Evolutionary conservation across 2,113 vertebrate species (phyloP).

Genomic region (Sinocyclocheilus anshuiensis): DNA sequence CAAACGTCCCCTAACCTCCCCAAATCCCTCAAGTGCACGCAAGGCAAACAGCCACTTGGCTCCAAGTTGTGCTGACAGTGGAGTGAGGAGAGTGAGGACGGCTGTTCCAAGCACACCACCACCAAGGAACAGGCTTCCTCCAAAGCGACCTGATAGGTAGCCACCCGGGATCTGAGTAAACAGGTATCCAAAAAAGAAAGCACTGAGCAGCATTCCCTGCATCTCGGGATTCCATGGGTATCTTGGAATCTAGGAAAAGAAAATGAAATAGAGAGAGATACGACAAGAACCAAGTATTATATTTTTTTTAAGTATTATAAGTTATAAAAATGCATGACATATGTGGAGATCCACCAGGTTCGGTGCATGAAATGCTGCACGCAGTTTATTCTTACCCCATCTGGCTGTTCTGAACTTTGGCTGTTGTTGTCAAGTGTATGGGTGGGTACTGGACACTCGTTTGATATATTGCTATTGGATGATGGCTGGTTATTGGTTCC

Average conservation of each 20-base stretch:
- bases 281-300: not conserved
- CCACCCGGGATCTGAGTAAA: conserved; percentile 82
- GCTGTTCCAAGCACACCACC: conserved; percentile 79
- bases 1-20: conserved; percentile 67
- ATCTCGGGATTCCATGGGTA: conserved; percentile 71
- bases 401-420: conserved; percentile 55
- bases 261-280: not conserved
- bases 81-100: conserved; percentile 78
- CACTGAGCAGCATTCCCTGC: conserved; percentile 82
- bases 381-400: conserved; percentile 60
- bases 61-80: conserved; percentile 75
- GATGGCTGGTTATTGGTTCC: conserved; percentile 47
- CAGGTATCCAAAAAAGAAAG: conserved; percentile 86
- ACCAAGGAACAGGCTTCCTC: conserved; percentile 79
- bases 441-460: conserved; percentile 63
- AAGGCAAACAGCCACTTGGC: conserved; percentile 73
- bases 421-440: conserved; percentile 50
- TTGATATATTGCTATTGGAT: conserved; percentile 52
- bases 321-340: not conserved
- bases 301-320: no score
- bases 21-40: conserved; percentile 73
- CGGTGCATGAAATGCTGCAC: not conserved
- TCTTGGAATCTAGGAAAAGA: conserved; percentile 63
- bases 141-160: conserved; percentile 79
- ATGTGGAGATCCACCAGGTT: not conserved